Conservation (phyloP, 2,797 vertebrate genomes). For the Argya squamiceps region DNA sequence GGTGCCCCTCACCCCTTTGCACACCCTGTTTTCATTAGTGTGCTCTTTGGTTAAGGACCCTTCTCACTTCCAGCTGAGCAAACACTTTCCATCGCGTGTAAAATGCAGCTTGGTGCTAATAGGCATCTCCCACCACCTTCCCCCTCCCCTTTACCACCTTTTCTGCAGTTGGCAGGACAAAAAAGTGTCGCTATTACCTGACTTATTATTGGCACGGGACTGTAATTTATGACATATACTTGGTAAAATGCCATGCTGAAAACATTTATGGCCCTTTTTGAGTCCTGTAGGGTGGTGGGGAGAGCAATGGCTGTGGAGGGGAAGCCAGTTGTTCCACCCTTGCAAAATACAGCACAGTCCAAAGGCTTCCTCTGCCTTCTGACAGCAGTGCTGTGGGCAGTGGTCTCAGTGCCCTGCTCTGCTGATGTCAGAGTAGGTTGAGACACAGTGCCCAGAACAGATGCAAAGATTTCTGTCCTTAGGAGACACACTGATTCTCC, state of each 20-base stretch:
- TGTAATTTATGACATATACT: conserved; percentile 57
- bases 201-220: conserved; percentile 64
- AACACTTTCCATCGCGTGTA: conserved; percentile 59
- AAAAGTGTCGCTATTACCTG: conserved; percentile 57
- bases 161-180: conserved; percentile 59
- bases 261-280: conserved; percentile 62
- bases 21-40: conserved; percentile 59
- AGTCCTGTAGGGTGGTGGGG: not conserved
- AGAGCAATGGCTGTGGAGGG: not conserved
- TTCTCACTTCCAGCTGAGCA: conserved; percentile 67
- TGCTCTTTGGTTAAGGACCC: conserved; percentile 32
- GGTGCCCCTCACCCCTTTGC: not conserved
- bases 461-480: not conserved
- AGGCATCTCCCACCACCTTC: not conserved
- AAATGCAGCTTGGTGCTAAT: conserved; percentile 66
- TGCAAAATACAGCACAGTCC: not conserved
- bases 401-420: not conserved
- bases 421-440: not conserved
- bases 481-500: not conserved
- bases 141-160: conserved; percentile 49
- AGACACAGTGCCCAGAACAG: not conserved
- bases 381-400: not conserved
- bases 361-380: not conserved
- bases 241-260: conserved; percentile 59
- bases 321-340: conserved; percentile 17